Percentiles rank a stretch among this genome's conserved stretches.
These are phyloP conservation scores for Drosophila virilis DNA, from an alignment of 1,140 invertebrate species.

Conservation along the genomic window DNA sequence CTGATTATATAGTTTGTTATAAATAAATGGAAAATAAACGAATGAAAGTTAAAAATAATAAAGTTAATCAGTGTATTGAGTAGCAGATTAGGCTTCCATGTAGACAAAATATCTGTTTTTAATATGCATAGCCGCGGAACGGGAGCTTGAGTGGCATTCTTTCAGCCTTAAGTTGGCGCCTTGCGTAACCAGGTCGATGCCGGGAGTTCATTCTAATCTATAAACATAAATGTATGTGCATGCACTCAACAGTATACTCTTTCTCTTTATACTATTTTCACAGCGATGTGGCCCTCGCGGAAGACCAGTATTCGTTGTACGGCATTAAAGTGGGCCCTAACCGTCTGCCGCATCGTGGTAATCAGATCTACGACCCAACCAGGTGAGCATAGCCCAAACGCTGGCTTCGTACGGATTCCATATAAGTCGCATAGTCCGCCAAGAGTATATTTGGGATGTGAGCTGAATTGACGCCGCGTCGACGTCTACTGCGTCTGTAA, in stretches of 20 bases:
- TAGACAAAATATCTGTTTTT: too few species aligned
- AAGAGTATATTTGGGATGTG: slow-evolving; percentile 17
- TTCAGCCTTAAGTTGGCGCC: too few species aligned
- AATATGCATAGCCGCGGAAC: too few species aligned
- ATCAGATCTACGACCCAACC: slow-evolving; percentile 83
- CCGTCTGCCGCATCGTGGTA: slow-evolving; percentile 79
- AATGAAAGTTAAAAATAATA: too few species aligned
- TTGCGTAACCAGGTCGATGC: too few species aligned
- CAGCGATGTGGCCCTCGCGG: slow-evolving; percentile 90
- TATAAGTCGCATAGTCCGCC: slow-evolving; percentile 58
- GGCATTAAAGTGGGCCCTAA: slow-evolving; percentile 88
- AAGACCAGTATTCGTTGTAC: slow-evolving; percentile 92
- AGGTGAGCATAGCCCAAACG: slow-evolving; percentile 61
- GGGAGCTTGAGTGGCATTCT: too few species aligned
- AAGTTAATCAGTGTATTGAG: too few species aligned
- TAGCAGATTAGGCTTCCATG: too few species aligned
- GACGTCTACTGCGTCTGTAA: slow-evolving; percentile 65
- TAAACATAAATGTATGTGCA: not conserved
- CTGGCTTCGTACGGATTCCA: slow-evolving; percentile 23
- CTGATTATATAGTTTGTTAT: too few species aligned
- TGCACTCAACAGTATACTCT: not conserved
- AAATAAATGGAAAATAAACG: too few species aligned
- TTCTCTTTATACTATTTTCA: slow-evolving; percentile 20
- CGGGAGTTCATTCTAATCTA: not conserved
- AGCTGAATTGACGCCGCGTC: slow-evolving; percentile 11